Evolutionary conservation across 2,113 vertebrate genomes (phyloP).

Genomic region (Chlorocebus sabaeus): DNA sequence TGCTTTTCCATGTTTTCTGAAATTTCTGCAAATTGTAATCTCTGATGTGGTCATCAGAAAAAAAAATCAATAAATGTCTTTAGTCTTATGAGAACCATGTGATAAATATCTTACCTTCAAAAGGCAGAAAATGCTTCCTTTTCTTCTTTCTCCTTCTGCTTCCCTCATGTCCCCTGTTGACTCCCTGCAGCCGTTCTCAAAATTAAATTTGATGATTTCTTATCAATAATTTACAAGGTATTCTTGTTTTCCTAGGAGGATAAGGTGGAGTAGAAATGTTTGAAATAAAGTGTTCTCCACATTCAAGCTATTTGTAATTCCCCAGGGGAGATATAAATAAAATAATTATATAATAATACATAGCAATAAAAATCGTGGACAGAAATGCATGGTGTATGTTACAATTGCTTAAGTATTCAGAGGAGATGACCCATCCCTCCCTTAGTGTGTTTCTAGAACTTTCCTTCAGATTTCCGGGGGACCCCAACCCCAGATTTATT

Average conservation of each 20-base stretch:
- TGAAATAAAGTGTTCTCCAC: neutral
- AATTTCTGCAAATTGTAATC: neutral
- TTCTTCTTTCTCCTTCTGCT: neutral
- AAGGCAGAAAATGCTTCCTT: neutral
- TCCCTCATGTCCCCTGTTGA: neutral
- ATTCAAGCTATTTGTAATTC: neutral
- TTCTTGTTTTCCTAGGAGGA: neutral
- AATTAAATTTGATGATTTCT: neutral
- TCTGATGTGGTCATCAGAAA: neutral
- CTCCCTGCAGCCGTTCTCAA: neutral
- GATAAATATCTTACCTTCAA: neutral
- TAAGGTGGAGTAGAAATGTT: neutral
- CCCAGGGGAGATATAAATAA: neutral
- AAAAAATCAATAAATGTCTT: neutral
- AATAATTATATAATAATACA: neutral
- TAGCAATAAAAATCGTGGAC: neutral
- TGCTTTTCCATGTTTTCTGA: neutral
- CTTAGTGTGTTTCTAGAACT: neutral
- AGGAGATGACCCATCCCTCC: neutral
- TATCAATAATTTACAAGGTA: neutral
- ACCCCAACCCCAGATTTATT: neutral
- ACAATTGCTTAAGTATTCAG: neutral
- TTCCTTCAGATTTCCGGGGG: neutral
- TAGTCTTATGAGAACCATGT: neutral
- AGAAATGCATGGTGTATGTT: neutral